Base-by-base conservation (phyloP, 2,888 invertebrate species). In the Eupithecia vulgata region DNA sequence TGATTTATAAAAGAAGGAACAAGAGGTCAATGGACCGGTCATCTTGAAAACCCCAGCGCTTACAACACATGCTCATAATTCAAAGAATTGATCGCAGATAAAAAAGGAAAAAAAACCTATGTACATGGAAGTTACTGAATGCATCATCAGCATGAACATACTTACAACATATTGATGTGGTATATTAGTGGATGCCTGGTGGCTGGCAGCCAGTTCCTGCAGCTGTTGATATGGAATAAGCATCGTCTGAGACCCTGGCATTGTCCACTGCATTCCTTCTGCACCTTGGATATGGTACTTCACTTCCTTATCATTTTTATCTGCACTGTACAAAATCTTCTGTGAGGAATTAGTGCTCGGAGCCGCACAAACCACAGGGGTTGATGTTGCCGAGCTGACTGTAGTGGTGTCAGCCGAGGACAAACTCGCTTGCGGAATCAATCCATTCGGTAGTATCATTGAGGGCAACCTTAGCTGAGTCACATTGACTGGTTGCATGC, bases 121-220 rank as follows among this genome's bases (percentile, higher is more conserved):
- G 13, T 15, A 45, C 17, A n/a, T 21, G 52, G 4, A 21, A 21
- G 57, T 10, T 8, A 52, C 0, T 5, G 12, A 21, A 21, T n/a
- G n/a, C n/a, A n/a, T n/a, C n/a, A n/a, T 52, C 21, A 52, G 12
- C 21, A 13, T 57, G 21, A 34, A 17, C 12, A 40, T 66, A 92
- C 94, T 91, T 79, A 94, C 94, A 71, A 94, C 93, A 91, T 88
- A 94, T 76, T 94, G 94, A 70, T 94, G 89, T 73, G 93, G 94
- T 34, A 94, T 80, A 78, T 92, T 93, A 15, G 89, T 78, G 70
- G 94, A 76, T 10, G 91, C 92, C 45, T 89, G 81, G 76, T 92
- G 94, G 76, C 86, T 88, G 4, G 89, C 83, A 1, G 92, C 83
- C 37, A 94, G 83, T 59, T 94, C 94, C 76, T 94, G 94, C 5